These are phyloP conservation scores for Zaprionus ornatus DNA, from an alignment of 1,140 invertebrate genomes.

Conservation along the genomic window DNA sequence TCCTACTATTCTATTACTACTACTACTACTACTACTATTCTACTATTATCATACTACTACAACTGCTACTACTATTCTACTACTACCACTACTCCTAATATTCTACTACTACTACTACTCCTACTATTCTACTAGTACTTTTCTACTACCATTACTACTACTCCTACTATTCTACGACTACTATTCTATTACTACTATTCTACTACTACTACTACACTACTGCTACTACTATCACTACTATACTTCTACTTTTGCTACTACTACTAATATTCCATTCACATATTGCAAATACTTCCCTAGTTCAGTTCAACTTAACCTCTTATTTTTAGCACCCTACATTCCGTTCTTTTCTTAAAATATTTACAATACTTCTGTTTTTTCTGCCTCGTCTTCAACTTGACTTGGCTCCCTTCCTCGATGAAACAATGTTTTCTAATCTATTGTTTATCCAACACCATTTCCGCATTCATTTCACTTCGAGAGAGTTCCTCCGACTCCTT, in stretches of 20 bases:
- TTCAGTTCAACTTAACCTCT: background rate
- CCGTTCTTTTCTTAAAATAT: background rate
- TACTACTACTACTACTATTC: too few species aligned
- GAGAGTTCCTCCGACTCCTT: background rate
- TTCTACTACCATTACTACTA: too few species aligned
- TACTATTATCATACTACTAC: background rate
- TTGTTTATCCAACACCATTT: slow-evolving; percentile 12
- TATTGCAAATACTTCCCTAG: background rate
- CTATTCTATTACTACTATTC: background rate
- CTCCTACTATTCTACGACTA: background rate
- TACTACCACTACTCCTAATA: too few species aligned
- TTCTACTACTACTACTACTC: too few species aligned
- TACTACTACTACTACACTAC: too few species aligned
- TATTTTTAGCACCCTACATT: background rate
- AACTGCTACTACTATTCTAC: too few species aligned
- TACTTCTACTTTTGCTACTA: too few species aligned
- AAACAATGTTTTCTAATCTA: slow-evolving; percentile 6
- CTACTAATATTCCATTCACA: background rate
- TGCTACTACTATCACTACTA: too few species aligned
- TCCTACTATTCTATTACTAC: background rate
- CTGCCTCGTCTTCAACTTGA: background rate
- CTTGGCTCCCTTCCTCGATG: background rate
- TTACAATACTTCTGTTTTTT: background rate
- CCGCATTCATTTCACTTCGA: slow-evolving; percentile 7
- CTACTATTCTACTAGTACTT: background rate